Conservation (phyloP, 2,797 vertebrate species). For the Chiloscyllium punctatum region DNA sequence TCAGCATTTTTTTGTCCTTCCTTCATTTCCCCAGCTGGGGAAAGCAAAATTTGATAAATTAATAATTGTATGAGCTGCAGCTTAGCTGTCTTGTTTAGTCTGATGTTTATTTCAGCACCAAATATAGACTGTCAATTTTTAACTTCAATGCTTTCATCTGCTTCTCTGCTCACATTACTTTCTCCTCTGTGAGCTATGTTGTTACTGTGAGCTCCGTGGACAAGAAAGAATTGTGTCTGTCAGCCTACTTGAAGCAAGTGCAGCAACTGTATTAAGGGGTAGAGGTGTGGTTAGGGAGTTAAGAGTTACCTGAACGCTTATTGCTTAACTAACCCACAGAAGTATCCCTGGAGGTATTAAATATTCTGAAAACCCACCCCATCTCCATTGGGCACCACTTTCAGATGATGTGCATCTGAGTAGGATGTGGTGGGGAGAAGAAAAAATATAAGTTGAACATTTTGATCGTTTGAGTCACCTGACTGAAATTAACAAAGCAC, state of each 20-base stretch:
- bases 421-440: neutral
- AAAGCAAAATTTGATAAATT: neutral
- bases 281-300: neutral
- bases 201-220: neutral
- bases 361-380: neutral
- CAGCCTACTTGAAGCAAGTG: neutral
- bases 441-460: neutral
- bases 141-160: neutral
- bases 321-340: neutral
- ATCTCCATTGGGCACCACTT: neutral
- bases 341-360: neutral
- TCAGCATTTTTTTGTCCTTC: constrained; percentile 52
- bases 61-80: neutral
- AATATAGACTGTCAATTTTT: neutral
- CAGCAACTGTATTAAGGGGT: too few relatives aligned
- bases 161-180: neutral
- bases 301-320: neutral
- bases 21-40: constrained; percentile 30
- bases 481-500: neutral
- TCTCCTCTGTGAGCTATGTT: neutral
- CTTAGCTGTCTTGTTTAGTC: neutral
- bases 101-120: neutral
- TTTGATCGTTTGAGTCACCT: neutral
- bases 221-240: neutral
- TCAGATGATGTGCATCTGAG: neutral